Percentiles rank a stretch among this genome's conserved stretches.
Conservation (phyloP, 2,113 vertebrate genomes). For the Dipodomys stephensi region DNA sequence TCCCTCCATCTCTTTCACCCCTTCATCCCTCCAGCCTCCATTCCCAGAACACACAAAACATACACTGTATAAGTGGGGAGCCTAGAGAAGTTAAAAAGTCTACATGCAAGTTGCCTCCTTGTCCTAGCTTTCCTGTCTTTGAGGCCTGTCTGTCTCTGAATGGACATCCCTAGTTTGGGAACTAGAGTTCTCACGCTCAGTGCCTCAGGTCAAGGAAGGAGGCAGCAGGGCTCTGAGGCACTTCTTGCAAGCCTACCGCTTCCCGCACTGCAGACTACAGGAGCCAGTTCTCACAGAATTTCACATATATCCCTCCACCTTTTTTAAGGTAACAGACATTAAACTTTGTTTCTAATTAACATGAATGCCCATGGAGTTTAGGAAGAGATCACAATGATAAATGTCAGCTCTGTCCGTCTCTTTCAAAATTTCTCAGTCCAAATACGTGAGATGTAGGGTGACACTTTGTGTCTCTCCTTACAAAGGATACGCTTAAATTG, state of each 20-base stretch:
- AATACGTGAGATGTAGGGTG: slow-evolving; percentile 2
- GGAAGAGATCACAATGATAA: slow-evolving; percentile 50
- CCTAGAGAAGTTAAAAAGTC: neutral
- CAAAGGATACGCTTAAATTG: slow-evolving; percentile 64
- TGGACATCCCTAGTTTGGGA: too few relatives aligned
- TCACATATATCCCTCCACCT: neutral
- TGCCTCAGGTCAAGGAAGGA: neutral
- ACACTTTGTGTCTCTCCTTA: slow-evolving; percentile 30
- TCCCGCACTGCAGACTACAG: neutral
- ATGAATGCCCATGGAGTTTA: slow-evolving; percentile 15
- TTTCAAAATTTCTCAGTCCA: slow-evolving; percentile 53
- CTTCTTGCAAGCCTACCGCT: neutral
- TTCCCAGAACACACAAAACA: neutral
- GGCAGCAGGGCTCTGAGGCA: neutral
- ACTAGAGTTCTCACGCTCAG: neutral
- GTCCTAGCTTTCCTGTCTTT: neutral
- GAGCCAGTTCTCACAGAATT: neutral
- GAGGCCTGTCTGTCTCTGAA: neutral
- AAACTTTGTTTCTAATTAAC: slow-evolving; percentile 29
- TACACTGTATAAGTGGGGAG: neutral
- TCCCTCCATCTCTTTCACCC: neutral
- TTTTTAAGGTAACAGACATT: neutral
- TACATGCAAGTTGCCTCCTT: neutral
- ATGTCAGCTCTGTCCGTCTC: slow-evolving; percentile 14
- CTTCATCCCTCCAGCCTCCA: neutral